Percentiles rank a stretch among this genome's conserved stretches.
These are phyloP conservation scores for Diachasma alloeum DNA, from an alignment of 1,140 invertebrate species.

Conservation along the genomic window DNA sequence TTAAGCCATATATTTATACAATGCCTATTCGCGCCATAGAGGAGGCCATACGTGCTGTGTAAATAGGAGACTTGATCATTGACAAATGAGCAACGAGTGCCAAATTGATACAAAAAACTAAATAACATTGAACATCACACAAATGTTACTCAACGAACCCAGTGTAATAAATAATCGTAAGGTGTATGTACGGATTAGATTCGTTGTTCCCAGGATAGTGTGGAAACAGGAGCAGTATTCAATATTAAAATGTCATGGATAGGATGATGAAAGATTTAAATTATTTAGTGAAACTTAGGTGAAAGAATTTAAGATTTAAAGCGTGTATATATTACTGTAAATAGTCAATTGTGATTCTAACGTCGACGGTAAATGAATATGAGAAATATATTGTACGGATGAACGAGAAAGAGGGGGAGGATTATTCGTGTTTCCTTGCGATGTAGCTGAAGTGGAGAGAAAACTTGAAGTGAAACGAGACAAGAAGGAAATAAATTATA, in stretches of 20 bases:
- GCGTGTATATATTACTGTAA: slow-evolving; percentile 1
- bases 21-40: not conserved
- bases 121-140: not conserved
- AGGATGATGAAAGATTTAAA: slow-evolving; percentile 49
- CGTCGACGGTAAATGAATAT: slow-evolving; percentile 8
- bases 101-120: slow-evolving; percentile 54
- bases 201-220: not conserved
- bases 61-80: slow-evolving; percentile 23
- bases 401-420: not conserved
- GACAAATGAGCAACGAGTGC: slow-evolving; percentile 53
- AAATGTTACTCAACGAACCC: slow-evolving; percentile 35
- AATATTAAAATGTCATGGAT: slow-evolving; percentile 49
- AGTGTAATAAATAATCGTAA: slow-evolving; percentile 45
- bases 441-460: not conserved
- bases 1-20: slow-evolving; percentile 1
- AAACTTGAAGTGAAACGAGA: not conserved
- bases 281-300: slow-evolving; percentile 56
- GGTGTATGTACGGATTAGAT: slow-evolving; percentile 16
- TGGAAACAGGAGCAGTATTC: slow-evolving; percentile 54
- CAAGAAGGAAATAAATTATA: slow-evolving; percentile 26
- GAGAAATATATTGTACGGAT: slow-evolving; percentile 2
- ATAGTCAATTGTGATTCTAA: slow-evolving; percentile 14
- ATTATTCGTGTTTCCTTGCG: slow-evolving; percentile 9
- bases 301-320: not conserved
- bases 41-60: not conserved